phyloP scores from a whole-genome alignment of 2,797 vertebrate species.

The Carapus acus region DNA sequence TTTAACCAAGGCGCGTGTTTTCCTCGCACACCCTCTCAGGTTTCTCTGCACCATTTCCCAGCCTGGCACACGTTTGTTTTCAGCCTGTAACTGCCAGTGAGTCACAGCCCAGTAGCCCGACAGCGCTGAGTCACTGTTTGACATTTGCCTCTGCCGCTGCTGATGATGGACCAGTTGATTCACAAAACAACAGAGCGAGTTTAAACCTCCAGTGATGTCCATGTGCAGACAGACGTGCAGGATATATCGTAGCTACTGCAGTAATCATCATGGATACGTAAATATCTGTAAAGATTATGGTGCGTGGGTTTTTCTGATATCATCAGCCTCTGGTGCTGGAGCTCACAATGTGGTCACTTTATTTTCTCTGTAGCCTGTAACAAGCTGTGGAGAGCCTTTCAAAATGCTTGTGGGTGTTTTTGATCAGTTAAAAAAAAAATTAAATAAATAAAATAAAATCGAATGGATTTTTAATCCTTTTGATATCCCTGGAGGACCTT shows the following conservation, averaged over 20 bases:
- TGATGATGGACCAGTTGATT: neutral
- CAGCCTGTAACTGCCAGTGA: neutral
- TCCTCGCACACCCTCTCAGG: neutral
- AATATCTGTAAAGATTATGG: no score
- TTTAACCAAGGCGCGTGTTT: no score
- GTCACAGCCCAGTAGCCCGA: slow-evolving; percentile 14
- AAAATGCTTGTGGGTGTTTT: slow-evolving; percentile 7
- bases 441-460: no score
- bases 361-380: no score
- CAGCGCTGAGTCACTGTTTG: slow-evolving; percentile 24
- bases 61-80: no score
- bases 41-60: neutral
- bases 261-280: no score
- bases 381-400: no score
- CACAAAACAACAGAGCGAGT: neutral
- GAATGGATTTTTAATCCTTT: slow-evolving; percentile 1
- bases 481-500: neutral
- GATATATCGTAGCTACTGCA: neutral
- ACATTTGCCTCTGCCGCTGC: neutral
- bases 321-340: no score
- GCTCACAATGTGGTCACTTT: no score
- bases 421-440: neutral
- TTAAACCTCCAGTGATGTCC: neutral
- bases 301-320: no score
- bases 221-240: neutral